phyloP scores from a whole-genome alignment of 2,888 invertebrate genomes.

The Brachyopa scutellaris region DNA sequence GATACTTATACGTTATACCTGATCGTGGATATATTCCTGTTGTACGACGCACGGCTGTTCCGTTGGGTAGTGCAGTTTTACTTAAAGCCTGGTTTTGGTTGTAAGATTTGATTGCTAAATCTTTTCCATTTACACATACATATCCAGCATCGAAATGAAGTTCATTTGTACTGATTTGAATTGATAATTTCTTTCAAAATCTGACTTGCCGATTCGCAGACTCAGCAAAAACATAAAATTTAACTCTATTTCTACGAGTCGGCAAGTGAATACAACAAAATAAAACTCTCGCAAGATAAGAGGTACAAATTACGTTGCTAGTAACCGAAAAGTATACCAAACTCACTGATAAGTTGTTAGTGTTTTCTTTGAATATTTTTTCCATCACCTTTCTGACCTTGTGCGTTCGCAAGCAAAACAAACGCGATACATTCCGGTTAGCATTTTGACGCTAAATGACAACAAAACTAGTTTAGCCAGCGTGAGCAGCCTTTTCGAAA shows the following conservation, averaged over 20 bases:
- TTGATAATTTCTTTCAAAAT: not conserved
- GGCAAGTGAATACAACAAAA: too few relatives aligned
- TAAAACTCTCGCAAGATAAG: too few relatives aligned
- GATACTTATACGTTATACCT: too few relatives aligned
- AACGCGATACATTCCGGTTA: constrained; percentile 10
- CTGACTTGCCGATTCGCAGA: too few relatives aligned
- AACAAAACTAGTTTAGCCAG: constrained; percentile 21
- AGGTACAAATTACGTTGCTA: not conserved
- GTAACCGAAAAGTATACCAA: not conserved
- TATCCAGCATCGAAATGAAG: constrained; percentile 1
- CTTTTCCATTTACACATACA: constrained; percentile 2
- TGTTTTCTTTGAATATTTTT: not conserved
- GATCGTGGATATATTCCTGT: too few relatives aligned
- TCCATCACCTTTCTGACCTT: constrained; percentile 29
- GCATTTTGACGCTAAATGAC: constrained; percentile 2
- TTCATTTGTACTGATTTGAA: constrained; percentile 1
- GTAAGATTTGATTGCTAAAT: not conserved
- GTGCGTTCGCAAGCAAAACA: constrained; percentile 15
- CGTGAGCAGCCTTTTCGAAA: not conserved
- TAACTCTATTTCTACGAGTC: not conserved
- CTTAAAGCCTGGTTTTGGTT: too few relatives aligned
- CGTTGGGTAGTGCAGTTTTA: too few relatives aligned
- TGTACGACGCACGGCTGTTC: too few relatives aligned
- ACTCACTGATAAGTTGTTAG: constrained; percentile 19
- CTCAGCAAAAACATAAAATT: too few relatives aligned